These are phyloP conservation scores for Brachycybe producta DNA, from an alignment of 2,888 invertebrate genomes.

Conservation along the genomic window DNA sequence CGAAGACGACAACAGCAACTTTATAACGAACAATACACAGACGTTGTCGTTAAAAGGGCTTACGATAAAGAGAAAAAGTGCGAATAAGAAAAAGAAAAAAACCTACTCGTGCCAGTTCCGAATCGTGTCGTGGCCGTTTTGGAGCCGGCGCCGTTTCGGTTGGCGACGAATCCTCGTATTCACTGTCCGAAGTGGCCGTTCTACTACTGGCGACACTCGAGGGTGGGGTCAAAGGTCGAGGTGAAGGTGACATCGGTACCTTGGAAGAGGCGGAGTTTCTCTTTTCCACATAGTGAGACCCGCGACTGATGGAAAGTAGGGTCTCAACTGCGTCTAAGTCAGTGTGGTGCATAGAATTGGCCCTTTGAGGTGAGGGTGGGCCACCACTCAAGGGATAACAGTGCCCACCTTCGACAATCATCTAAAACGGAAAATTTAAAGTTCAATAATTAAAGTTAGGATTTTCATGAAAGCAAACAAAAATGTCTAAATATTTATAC, in stretches of 20 bases:
- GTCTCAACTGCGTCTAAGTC: slow-evolving; percentile 35
- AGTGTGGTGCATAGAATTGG: slow-evolving; percentile 3
- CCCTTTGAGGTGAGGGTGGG: too few species aligned
- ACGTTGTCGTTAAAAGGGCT: neutral
- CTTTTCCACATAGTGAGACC: slow-evolving; percentile 14
- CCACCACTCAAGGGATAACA: neutral
- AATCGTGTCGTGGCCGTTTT: slow-evolving; percentile 20
- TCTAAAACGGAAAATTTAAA: too few species aligned
- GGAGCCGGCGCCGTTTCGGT: slow-evolving; percentile 41
- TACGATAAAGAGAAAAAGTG: neutral
- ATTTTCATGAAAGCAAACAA: too few species aligned
- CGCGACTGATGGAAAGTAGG: slow-evolving; percentile 30
- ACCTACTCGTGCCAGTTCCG: slow-evolving; percentile 23
- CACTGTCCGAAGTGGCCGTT: slow-evolving; percentile 75
- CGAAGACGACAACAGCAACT: slow-evolving; percentile 32
- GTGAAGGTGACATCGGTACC: too few species aligned
- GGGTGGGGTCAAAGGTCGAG: slow-evolving; percentile 23
- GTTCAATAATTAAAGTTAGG: too few species aligned
- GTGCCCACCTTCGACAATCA: neutral
- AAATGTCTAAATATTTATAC: too few species aligned
- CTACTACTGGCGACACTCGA: slow-evolving; percentile 39
- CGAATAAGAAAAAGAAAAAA: slow-evolving; percentile 2
- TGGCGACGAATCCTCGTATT: slow-evolving; percentile 40
- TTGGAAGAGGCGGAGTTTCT: slow-evolving; percentile 5
- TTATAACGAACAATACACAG: slow-evolving; percentile 24